Evolutionary conservation across 1,140 invertebrate species (phyloP).

Genomic region (Drosophila nasuta): DNA sequence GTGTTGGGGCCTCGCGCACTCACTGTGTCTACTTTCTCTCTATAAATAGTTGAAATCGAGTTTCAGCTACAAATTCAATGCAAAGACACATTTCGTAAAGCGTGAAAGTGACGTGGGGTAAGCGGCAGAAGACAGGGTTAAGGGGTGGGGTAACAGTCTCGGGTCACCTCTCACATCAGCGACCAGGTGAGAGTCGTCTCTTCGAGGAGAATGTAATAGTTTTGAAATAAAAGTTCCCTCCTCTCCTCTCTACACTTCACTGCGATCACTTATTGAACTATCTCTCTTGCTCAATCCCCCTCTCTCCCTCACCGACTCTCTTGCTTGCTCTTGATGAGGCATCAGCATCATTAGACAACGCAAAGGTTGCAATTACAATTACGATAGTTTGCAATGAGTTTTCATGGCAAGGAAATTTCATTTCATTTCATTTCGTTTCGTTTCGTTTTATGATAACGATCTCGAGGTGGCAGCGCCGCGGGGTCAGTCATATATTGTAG

Average conservation of each 20-base stretch:
- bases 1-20: neutral
- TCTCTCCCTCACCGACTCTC: neutral
- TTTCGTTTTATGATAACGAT: slow-evolving; percentile 66
- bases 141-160: neutral
- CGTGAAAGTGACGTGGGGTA: slow-evolving; percentile 62
- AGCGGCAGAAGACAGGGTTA: neutral
- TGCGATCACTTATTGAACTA: neutral
- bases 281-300: neutral
- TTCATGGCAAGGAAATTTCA: slow-evolving; percentile 56
- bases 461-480: slow-evolving; percentile 27
- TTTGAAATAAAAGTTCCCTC: neutral
- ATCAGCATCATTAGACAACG: slow-evolving; percentile 24
- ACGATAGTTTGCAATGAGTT: slow-evolving; percentile 51
- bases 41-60: slow-evolving; percentile 72
- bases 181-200: slow-evolving; percentile 37
- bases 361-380: slow-evolving; percentile 62
- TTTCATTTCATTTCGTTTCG: slow-evolving; percentile 54
- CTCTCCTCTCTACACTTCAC: neutral
- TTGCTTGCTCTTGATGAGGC: neutral
- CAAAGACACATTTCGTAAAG: slow-evolving; percentile 62
- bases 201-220: slow-evolving; percentile 28
- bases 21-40: slow-evolving; percentile 67
- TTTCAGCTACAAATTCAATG: slow-evolving; percentile 56
- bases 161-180: slow-evolving; percentile 46
- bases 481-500: slow-evolving; percentile 54